Conservation (phyloP, 2,797 vertebrate genomes). For the Lepus oiostolus region DNA sequence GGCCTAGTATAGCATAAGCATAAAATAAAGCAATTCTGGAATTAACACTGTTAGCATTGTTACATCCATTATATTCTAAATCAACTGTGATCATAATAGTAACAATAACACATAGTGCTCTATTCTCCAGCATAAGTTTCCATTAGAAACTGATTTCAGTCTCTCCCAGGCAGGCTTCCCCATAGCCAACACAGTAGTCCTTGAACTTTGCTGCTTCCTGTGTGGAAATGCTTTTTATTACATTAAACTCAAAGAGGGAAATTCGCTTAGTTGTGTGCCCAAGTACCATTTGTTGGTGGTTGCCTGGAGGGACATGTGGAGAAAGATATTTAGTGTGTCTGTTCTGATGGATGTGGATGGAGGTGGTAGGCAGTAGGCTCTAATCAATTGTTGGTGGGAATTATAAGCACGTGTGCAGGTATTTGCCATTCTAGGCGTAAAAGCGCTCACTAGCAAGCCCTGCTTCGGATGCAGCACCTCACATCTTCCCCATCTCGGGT, state of each 20-base stretch:
- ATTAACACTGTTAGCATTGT: neutral
- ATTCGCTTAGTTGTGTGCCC: neutral
- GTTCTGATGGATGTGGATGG: neutral
- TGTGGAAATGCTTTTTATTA: neutral
- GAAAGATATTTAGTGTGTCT: neutral
- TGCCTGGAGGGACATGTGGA: neutral
- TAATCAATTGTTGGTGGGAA: neutral
- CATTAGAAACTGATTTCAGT: neutral
- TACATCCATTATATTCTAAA: too few species aligned
- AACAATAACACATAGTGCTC: too few species aligned
- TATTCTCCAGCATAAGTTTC: neutral
- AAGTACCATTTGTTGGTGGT: neutral
- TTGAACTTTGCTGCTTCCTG: neutral
- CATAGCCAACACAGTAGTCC: too few species aligned
- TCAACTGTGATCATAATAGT: too few species aligned
- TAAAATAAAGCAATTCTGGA: neutral
- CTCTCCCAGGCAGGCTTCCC: neutral
- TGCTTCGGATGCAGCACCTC: neutral
- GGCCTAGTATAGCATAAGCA: neutral
- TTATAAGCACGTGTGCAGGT: neutral
- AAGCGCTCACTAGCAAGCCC: neutral
- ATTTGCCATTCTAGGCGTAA: neutral
- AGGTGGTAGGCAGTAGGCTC: neutral
- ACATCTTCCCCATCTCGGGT: neutral
- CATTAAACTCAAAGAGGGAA: neutral